These are phyloP conservation scores for Phlogophora meticulosa DNA, from an alignment of 2,888 invertebrate species.

Conservation along the genomic window DNA sequence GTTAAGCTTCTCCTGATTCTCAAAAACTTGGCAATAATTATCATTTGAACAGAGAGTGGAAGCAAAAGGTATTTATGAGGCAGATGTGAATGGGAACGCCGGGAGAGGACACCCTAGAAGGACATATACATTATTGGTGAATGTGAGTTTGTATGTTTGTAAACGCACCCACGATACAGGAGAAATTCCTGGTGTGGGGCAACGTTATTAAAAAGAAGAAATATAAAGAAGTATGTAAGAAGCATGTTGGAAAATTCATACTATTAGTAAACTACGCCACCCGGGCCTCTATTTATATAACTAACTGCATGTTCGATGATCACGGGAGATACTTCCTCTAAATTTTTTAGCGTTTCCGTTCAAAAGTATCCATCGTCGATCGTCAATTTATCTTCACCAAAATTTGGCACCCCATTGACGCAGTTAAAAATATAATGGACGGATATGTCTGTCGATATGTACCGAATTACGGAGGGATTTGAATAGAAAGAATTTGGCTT, in stretches of 20 bases:
- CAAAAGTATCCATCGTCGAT: conserved; percentile 54
- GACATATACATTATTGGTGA: too few relatives aligned
- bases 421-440: conserved; percentile 65
- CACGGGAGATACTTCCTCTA: background rate
- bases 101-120: too few relatives aligned
- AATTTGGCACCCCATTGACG: conserved; percentile 77
- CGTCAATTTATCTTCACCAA: conserved; percentile 75
- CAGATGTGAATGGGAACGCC: too few relatives aligned
- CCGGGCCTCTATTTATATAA: conserved; percentile 11
- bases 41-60: too few relatives aligned
- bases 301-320: background rate
- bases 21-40: too few relatives aligned
- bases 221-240: too few relatives aligned
- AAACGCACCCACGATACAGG: too few relatives aligned
- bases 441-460: conserved; percentile 73
- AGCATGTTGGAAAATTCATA: background rate
- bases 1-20: too few relatives aligned
- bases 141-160: too few relatives aligned
- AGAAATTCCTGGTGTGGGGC: too few relatives aligned
- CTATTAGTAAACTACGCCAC: too few relatives aligned
- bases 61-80: too few relatives aligned
- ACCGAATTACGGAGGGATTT: conserved; percentile 50
- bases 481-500: conserved; percentile 24
- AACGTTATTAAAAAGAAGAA: background rate
- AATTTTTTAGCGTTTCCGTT: conserved; percentile 2